phyloP scores from a whole-genome alignment of 2,797 vertebrate genomes.

The Crocodylus rhombifer region DNA sequence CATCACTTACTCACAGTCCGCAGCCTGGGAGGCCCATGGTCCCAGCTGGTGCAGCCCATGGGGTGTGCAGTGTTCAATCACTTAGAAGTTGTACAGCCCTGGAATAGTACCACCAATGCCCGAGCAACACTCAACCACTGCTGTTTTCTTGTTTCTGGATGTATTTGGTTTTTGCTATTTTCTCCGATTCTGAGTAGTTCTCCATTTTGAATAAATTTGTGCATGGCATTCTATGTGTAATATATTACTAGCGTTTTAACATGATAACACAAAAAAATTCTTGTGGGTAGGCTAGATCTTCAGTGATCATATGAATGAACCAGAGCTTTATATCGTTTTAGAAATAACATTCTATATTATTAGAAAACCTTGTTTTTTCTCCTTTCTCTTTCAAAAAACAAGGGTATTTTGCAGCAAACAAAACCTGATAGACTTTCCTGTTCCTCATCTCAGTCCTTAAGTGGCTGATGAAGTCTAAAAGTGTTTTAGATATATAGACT shows the following conservation, averaged over 20 bases:
- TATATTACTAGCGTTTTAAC: too few relatives aligned
- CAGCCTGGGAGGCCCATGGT: too few relatives aligned
- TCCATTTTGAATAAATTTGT: neutral
- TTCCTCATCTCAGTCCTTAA: neutral
- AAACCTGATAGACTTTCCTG: neutral
- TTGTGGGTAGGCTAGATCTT: neutral
- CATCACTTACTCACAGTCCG: too few relatives aligned
- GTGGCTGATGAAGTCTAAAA: conserved; percentile 4
- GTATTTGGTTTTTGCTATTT: conserved; percentile 24
- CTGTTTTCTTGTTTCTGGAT: conserved; percentile 3
- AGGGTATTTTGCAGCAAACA: conserved; percentile 23
- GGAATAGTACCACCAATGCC: too few relatives aligned
- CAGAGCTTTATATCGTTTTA: neutral
- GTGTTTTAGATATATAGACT: neutral
- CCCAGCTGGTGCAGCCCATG: too few relatives aligned
- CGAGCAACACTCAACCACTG: neutral
- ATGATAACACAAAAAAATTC: neutral
- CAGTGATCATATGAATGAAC: neutral
- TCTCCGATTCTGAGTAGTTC: neutral
- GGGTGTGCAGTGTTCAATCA: too few relatives aligned
- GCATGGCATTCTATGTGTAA: neutral
- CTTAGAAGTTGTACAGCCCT: too few relatives aligned
- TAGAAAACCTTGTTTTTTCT: too few relatives aligned
- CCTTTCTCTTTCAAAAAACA: neutral
- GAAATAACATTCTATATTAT: neutral